Evolutionary conservation across 1,140 invertebrate genomes (phyloP).

Genomic region (Spodoptera frugiperda): DNA sequence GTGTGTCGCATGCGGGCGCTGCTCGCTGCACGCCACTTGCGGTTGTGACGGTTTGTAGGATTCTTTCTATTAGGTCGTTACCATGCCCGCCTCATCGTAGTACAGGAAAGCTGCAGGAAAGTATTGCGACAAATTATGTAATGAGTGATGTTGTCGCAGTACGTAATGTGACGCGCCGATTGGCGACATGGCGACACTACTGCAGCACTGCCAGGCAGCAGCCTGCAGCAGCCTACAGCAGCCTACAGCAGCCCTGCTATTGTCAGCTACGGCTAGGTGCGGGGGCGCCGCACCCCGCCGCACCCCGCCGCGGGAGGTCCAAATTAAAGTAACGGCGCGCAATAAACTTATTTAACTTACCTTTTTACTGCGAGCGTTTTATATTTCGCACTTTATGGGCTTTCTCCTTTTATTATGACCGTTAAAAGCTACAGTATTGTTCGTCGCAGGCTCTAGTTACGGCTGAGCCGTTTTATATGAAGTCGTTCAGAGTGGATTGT

Average conservation of each 20-base stretch:
- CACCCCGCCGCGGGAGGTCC: conserved; percentile 39
- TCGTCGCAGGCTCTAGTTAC: conserved; percentile 36
- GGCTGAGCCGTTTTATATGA: conserved; percentile 30
- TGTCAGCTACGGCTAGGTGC: background rate
- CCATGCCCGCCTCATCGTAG: no score
- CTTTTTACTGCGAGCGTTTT: conserved; percentile 40
- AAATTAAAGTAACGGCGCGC: conserved; percentile 48
- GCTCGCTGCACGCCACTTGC: no score
- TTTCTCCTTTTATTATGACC: conserved; percentile 47
- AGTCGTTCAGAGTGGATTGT: conserved; percentile 27
- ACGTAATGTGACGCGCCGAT: no score
- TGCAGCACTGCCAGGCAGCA: no score
- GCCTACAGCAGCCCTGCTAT: background rate
- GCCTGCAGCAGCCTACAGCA: no score
- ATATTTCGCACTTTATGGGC: conserved; percentile 43
- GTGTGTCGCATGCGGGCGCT: no score
- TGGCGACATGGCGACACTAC: no score
- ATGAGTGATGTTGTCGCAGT: no score
- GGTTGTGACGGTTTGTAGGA: no score
- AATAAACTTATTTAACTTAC: conserved; percentile 51
- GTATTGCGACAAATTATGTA: no score
- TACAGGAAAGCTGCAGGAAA: no score
- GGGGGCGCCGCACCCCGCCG: background rate
- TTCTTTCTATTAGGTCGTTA: no score
- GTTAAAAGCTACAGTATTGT: conserved; percentile 28